Evolutionary conservation across 2,113 vertebrate species (phyloP).

Genomic region (Bubalus kerabau): DNA sequence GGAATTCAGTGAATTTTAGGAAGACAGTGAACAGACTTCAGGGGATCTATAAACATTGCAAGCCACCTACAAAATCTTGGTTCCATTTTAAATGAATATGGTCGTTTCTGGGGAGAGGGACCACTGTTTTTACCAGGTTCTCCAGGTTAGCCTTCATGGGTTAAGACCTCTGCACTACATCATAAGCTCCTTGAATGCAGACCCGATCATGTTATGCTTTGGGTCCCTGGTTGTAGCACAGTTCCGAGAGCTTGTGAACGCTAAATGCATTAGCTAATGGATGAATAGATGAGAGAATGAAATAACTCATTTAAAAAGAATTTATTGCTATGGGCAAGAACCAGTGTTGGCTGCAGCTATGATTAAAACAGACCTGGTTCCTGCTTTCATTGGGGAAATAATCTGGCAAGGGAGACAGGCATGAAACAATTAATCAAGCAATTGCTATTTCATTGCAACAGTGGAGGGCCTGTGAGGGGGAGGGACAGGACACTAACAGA

Average conservation of each 20-base stretch:
- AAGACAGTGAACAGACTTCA: not conserved
- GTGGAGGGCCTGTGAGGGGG: not conserved
- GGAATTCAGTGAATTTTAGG: not conserved
- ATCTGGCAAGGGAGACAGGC: conserved; percentile 31
- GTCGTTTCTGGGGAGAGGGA: not conserved
- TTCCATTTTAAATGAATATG: not conserved
- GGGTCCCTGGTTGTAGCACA: not conserved
- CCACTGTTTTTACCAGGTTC: not conserved
- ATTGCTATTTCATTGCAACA: conserved; percentile 34
- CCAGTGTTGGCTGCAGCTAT: not conserved
- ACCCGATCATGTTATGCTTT: not conserved
- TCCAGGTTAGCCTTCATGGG: not conserved
- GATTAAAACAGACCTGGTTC: not conserved
- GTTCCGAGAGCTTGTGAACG: not conserved
- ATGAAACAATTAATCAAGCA: conserved; percentile 43
- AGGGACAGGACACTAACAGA: not conserved
- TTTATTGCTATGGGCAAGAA: conserved; percentile 37
- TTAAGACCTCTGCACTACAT: not conserved
- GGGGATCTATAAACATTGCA: not conserved
- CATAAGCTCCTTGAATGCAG: not conserved
- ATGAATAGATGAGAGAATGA: conserved; percentile 22
- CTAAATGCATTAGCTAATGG: conserved; percentile 18
- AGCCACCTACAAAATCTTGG: not conserved
- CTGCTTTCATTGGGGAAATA: conserved; percentile 42
- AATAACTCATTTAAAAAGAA: conserved; percentile 49